These are phyloP conservation scores for Catharus bicknelli DNA, from an alignment of 2,113 vertebrate genomes.

Conservation along the genomic window DNA sequence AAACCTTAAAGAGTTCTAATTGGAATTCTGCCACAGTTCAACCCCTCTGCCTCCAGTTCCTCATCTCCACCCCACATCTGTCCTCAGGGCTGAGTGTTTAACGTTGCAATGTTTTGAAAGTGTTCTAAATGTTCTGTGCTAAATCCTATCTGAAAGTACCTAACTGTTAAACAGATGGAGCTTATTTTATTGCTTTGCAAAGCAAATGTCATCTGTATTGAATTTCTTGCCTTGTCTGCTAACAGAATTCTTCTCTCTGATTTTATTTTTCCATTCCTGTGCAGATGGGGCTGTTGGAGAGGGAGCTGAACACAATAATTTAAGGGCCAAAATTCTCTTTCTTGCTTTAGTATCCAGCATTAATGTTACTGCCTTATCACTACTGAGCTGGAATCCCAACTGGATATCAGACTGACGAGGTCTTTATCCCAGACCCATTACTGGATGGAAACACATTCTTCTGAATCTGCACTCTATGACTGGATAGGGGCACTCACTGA, in stretches of 20 bases:
- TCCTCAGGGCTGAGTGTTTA: neutral
- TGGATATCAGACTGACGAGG: neutral
- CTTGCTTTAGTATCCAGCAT: neutral
- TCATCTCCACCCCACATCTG: neutral
- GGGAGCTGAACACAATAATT: neutral
- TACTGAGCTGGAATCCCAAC: neutral
- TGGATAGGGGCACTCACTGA: neutral
- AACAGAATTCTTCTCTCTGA: neutral
- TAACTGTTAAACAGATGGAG: constrained; percentile 37
- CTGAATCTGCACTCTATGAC: neutral
- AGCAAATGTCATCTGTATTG: constrained; percentile 53
- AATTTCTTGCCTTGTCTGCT: constrained; percentile 39
- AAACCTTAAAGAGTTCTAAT: neutral
- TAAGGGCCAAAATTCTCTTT: neutral
- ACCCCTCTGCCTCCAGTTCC: neutral
- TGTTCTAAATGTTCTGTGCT: constrained; percentile 3
- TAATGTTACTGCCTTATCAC: neutral
- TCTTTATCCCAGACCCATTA: neutral
- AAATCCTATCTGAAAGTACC: constrained; percentile 15
- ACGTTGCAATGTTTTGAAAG: neutral
- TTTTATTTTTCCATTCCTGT: neutral
- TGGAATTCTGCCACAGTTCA: neutral
- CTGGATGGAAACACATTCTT: neutral
- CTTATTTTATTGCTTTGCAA: constrained; percentile 40
- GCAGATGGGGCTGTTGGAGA: neutral